These are phyloP conservation scores for Papilio demoleus DNA, from an alignment of 2,888 invertebrate species.

Conservation along the genomic window DNA sequence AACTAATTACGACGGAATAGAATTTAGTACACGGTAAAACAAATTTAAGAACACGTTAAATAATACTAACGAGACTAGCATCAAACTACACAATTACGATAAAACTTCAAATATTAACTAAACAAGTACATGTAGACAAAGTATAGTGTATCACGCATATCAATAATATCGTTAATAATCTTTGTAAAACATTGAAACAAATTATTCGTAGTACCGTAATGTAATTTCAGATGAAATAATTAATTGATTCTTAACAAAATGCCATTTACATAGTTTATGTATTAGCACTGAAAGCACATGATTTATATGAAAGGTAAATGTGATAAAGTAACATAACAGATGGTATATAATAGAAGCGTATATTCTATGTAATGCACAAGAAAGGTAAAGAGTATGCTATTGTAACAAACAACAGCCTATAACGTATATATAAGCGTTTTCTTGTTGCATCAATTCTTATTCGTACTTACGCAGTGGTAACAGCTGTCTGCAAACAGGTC, in stretches of 20 bases:
- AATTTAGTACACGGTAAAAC: not conserved
- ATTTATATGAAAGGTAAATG: slow-evolving; percentile 36
- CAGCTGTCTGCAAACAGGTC: slow-evolving; percentile 73
- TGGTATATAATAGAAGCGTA: slow-evolving; percentile 69
- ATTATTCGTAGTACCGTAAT: not conserved
- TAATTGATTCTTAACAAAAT: not conserved
- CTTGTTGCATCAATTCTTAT: slow-evolving; percentile 74
- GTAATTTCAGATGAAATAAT: not conserved
- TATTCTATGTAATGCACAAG: slow-evolving; percentile 71
- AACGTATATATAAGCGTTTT: slow-evolving; percentile 69
- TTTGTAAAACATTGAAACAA: not conserved
- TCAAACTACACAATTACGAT: not conserved
- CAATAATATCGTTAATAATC: not conserved
- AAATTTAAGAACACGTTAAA: not conserved
- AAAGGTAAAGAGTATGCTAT: slow-evolving; percentile 67
- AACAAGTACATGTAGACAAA: not conserved
- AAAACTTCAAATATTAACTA: not conserved
- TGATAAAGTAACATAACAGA: slow-evolving; percentile 39
- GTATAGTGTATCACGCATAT: not conserved
- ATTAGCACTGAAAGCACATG: slow-evolving; percentile 40
- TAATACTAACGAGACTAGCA: not conserved
- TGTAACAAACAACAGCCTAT: slow-evolving; percentile 74
- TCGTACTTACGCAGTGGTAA: slow-evolving; percentile 76
- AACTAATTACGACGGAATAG: not conserved
- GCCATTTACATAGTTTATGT: slow-evolving; percentile 17